These are phyloP conservation scores for Spodoptera frugiperda DNA, from an alignment of 1,140 invertebrate genomes.

Conservation along the genomic window DNA sequence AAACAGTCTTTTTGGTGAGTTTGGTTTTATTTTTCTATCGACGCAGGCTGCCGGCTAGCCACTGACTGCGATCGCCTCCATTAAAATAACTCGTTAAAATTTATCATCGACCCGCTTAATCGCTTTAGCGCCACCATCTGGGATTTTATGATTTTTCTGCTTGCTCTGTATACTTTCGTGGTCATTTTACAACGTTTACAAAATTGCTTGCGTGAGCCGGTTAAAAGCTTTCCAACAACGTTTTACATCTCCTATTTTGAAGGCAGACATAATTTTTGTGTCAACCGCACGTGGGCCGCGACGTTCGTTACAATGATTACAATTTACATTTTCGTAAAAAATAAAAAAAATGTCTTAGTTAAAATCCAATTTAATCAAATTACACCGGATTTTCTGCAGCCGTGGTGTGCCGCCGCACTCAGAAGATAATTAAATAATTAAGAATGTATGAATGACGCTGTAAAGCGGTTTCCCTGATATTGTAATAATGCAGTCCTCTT, in stretches of 20 bases:
- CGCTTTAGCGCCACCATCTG: slow-evolving; percentile 85
- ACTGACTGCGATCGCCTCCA: slow-evolving; percentile 84
- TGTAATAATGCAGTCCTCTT: slow-evolving; percentile 84
- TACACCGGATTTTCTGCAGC: slow-evolving; percentile 77
- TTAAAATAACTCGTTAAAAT: slow-evolving; percentile 87
- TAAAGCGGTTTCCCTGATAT: slow-evolving; percentile 82
- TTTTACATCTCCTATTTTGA: slow-evolving; percentile 51
- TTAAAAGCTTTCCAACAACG: slow-evolving; percentile 64
- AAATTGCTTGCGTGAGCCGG: slow-evolving; percentile 73
- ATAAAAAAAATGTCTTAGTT: slow-evolving; percentile 66
- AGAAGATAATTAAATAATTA: slow-evolving; percentile 85
- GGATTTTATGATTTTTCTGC: slow-evolving; percentile 86
- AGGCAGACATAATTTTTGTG: slow-evolving; percentile 40
- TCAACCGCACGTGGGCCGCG: slow-evolving; percentile 18
- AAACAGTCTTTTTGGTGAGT: slow-evolving; percentile 73
- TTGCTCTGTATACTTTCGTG: slow-evolving; percentile 82
- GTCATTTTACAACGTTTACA: slow-evolving; percentile 82
- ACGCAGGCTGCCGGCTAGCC: slow-evolving; percentile 80
- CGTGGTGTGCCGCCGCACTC: slow-evolving; percentile 75
- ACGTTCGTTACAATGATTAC: slow-evolving; percentile 59
- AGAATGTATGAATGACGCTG: slow-evolving; percentile 84
- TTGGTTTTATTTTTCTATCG: slow-evolving; percentile 84
- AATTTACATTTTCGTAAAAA: slow-evolving; percentile 68
- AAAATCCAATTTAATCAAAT: slow-evolving; percentile 82
- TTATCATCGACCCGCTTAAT: slow-evolving; percentile 86